Base-by-base conservation (phyloP, 35 echinoderm and acorn worm genomes). In the Chiridota heheva region DNA sequence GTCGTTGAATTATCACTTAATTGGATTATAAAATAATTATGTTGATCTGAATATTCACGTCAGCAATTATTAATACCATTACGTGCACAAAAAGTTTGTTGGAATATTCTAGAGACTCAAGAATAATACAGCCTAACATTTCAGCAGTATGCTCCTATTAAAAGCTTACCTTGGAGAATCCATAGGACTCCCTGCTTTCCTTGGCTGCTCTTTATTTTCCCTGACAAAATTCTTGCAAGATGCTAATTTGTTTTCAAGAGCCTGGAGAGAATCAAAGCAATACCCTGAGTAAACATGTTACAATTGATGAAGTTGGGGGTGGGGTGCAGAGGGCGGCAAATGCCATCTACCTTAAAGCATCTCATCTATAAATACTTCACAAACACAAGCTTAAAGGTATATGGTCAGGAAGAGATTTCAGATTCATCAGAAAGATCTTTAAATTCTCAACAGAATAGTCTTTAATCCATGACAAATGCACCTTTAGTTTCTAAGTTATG, bases 141-240 rank as follows among this genome's bases (percentile, higher is more conserved):
- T 42, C 26, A 71, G 26, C 36, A 40, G 13, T 25, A 40, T 28
- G 31, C 26, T 3, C 40, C 45, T 16, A 24, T 1, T n/a, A n/a
- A n/a, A n/a, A n/a, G n/a, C 80, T 69, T 82, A 91, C 93, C 89
- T 88, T 81, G 89, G 95, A 69, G 89, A 92, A 70, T 98, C 95
- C 16, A 88, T 75, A 34, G 91, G 91, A 86, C 94, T 91, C 17
- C 62, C 49, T 53, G 84, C 77, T 88, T 91, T 98, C 42, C 94
- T 82, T 25, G 78, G 81, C 36, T 78, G 59, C n/a, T 78, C 49
- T 16, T 78, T 56, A 31, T 55, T 78, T 27, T 78, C 94, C 78
- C 81, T 91, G 16, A 98, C 94, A 88, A 98, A 98, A 63, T 98
- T 98, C 48, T 89, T 87, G 63, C 94, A 98, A 27, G 94, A 91